These are phyloP conservation scores for Myoxocephalus aenaeus DNA, from an alignment of 2,797 vertebrate species.

Conservation along the genomic window DNA sequence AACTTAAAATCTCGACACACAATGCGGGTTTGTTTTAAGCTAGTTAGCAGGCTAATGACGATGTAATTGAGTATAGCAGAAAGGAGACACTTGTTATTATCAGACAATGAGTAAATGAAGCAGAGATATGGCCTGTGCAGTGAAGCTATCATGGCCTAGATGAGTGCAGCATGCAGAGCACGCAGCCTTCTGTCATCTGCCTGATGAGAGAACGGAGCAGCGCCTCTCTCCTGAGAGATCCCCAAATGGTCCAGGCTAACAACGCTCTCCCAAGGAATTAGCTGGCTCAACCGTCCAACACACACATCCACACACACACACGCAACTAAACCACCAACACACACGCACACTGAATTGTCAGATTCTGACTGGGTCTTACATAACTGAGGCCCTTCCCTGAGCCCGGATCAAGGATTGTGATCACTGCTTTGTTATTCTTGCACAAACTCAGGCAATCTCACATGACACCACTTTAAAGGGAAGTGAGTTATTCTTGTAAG, in stretches of 20 bases:
- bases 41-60: slow-evolving; percentile 76
- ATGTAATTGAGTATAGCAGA: slow-evolving; percentile 78
- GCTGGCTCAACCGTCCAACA: slow-evolving; percentile 47
- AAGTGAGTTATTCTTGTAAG: neutral
- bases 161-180: slow-evolving; percentile 71
- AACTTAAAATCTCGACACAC: slow-evolving; percentile 63
- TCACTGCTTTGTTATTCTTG: slow-evolving; percentile 58
- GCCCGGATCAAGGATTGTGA: slow-evolving; percentile 58
- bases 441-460: slow-evolving; percentile 33
- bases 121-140: slow-evolving; percentile 71
- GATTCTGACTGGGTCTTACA: slow-evolving; percentile 51
- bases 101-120: slow-evolving; percentile 79
- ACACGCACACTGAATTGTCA: slow-evolving; percentile 25
- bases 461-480: slow-evolving; percentile 15
- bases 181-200: slow-evolving; percentile 70
- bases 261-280: slow-evolving; percentile 74
- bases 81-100: slow-evolving; percentile 78
- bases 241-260: slow-evolving; percentile 73
- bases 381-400: slow-evolving; percentile 49
- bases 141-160: slow-evolving; percentile 59
- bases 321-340: neutral
- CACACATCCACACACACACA: slow-evolving; percentile 8
- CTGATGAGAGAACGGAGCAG: slow-evolving; percentile 71
- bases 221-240: slow-evolving; percentile 68
- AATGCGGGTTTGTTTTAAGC: slow-evolving; percentile 70